A percentile compares a stretch with the other conserved stretches of the same genome.
phyloP scores from a whole-genome alignment of 2,797 vertebrate species.

The Heterohyrax brucei region DNA sequence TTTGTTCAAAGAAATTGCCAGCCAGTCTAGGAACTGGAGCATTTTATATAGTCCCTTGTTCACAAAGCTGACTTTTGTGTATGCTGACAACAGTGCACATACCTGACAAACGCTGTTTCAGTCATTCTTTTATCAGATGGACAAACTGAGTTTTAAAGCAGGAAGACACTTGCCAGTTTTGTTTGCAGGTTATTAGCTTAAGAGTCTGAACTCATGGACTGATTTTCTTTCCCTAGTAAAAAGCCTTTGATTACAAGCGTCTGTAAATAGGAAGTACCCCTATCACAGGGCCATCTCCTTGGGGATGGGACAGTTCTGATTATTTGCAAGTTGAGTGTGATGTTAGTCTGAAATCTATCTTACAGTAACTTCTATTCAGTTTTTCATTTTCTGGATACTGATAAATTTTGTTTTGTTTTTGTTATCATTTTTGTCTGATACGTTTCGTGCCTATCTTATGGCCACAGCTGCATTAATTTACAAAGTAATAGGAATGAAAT shows the following conservation, averaged over 20 bases:
- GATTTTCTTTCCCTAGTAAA: constrained; percentile 1
- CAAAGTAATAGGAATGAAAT: constrained; percentile 37
- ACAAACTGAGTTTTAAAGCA: neutral
- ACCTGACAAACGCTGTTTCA: neutral
- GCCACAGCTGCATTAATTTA: constrained; percentile 41
- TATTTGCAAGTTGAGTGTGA: constrained; percentile 40
- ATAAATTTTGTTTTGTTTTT: constrained; percentile 54
- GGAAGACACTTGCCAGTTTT: neutral
- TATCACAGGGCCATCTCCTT: neutral
- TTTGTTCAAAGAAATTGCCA: constrained; percentile 45
- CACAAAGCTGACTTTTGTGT: neutral
- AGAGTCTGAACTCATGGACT: neutral
- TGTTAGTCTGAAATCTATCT: constrained; percentile 4
- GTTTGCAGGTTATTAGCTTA: neutral
- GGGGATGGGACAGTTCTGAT: neutral
- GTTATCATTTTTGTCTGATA: neutral
- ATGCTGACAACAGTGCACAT: neutral
- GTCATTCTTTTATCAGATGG: neutral
- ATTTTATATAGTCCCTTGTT: neutral
- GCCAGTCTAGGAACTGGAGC: neutral
- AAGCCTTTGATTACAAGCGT: neutral
- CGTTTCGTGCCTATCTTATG: neutral
- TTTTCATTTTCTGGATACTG: constrained; percentile 48
- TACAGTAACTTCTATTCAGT: neutral
- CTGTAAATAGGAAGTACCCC: neutral